Percentiles rank a stretch among this genome's conserved stretches.
phyloP scores from a whole-genome alignment of 2,113 vertebrate genomes.

The Leptosomus discolor region DNA sequence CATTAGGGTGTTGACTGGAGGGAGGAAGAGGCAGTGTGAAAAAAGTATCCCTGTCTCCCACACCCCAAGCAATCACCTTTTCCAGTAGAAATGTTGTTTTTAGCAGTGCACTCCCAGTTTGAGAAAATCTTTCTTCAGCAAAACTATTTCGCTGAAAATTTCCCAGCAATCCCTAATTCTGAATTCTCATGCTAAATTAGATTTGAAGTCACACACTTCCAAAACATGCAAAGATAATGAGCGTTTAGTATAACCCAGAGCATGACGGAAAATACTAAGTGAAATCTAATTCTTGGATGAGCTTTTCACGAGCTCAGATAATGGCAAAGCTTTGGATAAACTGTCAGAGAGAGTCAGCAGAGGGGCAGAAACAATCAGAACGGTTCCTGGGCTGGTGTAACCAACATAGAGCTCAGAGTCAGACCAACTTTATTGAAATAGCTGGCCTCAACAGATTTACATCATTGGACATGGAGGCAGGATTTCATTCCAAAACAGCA shows the following conservation, averaged over 20 bases:
- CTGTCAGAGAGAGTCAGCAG: background rate
- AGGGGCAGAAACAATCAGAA: background rate
- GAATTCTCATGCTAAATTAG: background rate
- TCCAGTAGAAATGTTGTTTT: background rate
- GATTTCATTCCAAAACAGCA: background rate
- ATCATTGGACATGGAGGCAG: background rate
- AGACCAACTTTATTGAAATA: background rate
- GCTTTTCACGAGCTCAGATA: background rate
- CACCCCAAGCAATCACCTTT: background rate
- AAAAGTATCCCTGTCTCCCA: fast-evolving
- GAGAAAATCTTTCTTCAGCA: background rate
- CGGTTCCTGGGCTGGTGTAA: background rate
- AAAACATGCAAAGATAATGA: background rate
- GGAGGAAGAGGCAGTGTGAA: background rate
- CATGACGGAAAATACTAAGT: background rate
- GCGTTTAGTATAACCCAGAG: background rate
- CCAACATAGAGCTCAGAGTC: background rate
- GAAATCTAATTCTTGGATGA: background rate
- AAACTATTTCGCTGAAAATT: background rate
- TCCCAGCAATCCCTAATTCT: background rate
- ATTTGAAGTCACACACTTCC: background rate
- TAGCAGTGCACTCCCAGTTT: background rate
- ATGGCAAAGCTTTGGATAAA: background rate
- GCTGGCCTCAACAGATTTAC: background rate
- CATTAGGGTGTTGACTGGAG: background rate